Conservation (phyloP, 2,888 invertebrate genomes). For the Synergus gifuensis region DNA sequence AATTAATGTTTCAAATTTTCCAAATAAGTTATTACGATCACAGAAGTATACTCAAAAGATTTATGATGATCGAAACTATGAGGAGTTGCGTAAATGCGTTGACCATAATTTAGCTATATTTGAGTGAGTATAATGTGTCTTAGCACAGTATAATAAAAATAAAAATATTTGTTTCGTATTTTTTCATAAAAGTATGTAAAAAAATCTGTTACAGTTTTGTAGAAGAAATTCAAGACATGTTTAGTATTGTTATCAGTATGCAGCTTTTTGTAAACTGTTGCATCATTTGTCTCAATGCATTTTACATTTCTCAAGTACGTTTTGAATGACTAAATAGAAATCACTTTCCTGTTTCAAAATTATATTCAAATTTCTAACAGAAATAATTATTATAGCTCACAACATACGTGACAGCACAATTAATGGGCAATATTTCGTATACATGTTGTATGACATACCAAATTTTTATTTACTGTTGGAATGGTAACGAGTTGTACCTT, state of each 20-base stretch:
- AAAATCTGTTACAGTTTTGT: slow-evolving; percentile 60
- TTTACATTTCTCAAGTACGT: slow-evolving; percentile 65
- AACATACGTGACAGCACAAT: slow-evolving; percentile 59
- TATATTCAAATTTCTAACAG: background rate
- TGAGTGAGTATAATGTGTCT: background rate
- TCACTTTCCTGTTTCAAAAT: background rate
- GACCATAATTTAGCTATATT: slow-evolving; percentile 11
- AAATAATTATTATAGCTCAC: slow-evolving; percentile 55
- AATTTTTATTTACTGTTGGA: slow-evolving; percentile 69
- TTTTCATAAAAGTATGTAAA: background rate
- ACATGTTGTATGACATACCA: slow-evolving; percentile 67
- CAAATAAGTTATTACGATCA: background rate
- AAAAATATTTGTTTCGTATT: background rate
- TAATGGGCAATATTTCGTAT: slow-evolving; percentile 63
- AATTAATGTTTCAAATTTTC: background rate
- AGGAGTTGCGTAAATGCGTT: background rate
- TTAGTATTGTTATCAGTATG: slow-evolving; percentile 60
- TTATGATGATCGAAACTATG: background rate
- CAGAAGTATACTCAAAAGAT: background rate
- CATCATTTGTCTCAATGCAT: slow-evolving; percentile 65
- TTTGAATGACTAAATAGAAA: background rate
- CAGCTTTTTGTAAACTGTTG: slow-evolving; percentile 66
- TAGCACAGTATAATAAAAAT: no score
- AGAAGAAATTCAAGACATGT: slow-evolving; percentile 63
- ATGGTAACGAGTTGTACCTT: slow-evolving; percentile 67